These are phyloP conservation scores for Peromyscus leucopus DNA, from an alignment of 2,113 vertebrate genomes.

Conservation along the genomic window DNA sequence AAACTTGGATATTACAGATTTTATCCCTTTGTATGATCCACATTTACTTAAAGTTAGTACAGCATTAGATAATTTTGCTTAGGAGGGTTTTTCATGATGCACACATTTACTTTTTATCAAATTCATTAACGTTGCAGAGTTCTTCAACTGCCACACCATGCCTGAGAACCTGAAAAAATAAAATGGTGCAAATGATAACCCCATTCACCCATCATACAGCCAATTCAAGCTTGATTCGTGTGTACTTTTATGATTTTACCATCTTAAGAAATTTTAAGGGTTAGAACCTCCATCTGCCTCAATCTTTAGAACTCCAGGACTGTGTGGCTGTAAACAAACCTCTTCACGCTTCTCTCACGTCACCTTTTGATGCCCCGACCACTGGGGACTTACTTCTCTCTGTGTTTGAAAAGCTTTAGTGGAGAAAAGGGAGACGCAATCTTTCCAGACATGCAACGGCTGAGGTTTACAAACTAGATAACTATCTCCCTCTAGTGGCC, in stretches of 20 bases:
- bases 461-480: slow-evolving; percentile 48
- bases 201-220: neutral
- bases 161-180: neutral
- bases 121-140: neutral
- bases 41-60: neutral
- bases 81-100: neutral
- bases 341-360: neutral
- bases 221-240: neutral
- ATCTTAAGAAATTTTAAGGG: neutral
- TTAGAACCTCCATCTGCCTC: too few species aligned
- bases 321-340: neutral
- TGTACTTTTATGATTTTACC: neutral
- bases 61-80: neutral
- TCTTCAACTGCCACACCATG: neutral
- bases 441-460: neutral
- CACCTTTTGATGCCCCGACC: neutral
- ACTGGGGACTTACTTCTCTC: neutral
- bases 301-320: neutral
- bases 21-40: neutral
- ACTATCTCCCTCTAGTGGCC: slow-evolving; percentile 75
- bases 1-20: neutral
- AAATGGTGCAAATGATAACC: neutral
- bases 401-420: neutral
- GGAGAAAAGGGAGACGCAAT: neutral
- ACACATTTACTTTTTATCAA: neutral